Percentiles rank a stretch among this genome's conserved stretches.
phyloP scores from a whole-genome alignment of 2,113 vertebrate species.

The Aepyceros melampus region DNA sequence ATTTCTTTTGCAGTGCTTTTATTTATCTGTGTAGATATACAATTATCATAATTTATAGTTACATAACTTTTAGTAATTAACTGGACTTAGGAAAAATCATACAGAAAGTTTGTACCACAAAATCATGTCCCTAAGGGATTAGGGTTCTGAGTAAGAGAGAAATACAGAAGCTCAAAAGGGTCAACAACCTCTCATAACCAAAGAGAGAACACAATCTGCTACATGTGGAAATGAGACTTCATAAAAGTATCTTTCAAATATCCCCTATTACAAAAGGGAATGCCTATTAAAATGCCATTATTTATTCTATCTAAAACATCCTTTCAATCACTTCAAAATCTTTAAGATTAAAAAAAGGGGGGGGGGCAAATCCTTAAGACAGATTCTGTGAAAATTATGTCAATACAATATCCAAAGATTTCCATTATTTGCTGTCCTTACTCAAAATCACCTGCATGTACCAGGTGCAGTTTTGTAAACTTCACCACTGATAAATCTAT shows the following conservation, averaged over 20 bases:
- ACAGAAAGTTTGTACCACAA: background rate
- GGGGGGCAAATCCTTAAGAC: background rate
- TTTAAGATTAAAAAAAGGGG: background rate
- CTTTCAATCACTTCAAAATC: background rate
- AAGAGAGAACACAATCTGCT: background rate
- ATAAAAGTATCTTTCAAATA: background rate
- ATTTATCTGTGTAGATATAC: background rate
- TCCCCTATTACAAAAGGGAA: background rate
- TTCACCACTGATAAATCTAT: background rate
- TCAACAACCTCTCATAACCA: background rate
- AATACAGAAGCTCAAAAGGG: background rate
- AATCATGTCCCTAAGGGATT: background rate
- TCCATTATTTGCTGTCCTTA: background rate
- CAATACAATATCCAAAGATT: background rate
- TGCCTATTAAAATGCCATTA: background rate
- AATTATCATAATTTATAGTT: background rate
- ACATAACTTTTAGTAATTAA: background rate
- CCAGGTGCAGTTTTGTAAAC: background rate
- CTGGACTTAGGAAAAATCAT: background rate
- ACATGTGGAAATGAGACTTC: background rate
- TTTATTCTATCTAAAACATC: conserved; percentile 16
- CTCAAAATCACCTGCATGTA: background rate
- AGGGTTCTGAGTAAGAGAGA: background rate
- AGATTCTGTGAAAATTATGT: background rate
- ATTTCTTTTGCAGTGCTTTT: background rate